A percentile compares a stretch with the other conserved stretches of the same genome.
Conservation (phyloP, 2,113 vertebrate genomes). For the Strix uralensis region DNA sequence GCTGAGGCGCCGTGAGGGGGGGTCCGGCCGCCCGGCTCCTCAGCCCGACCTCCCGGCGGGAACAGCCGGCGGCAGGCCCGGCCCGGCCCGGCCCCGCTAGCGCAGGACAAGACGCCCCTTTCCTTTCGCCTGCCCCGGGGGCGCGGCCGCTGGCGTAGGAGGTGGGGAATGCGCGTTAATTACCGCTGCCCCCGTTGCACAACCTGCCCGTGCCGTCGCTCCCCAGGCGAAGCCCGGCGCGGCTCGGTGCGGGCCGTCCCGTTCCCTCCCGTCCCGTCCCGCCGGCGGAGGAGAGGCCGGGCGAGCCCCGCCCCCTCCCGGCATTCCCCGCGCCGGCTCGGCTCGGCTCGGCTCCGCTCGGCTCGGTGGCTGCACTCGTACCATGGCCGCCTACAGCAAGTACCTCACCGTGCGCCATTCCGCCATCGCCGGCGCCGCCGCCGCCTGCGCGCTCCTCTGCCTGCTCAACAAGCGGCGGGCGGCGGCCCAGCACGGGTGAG, state of each 20-base stretch:
- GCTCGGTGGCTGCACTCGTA: not conserved
- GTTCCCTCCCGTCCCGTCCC: not conserved
- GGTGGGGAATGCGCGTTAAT: not conserved
- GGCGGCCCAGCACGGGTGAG: constrained; percentile 73
- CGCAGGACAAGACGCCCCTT: not conserved
- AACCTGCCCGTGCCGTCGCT: not conserved
- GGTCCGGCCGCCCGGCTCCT: not conserved
- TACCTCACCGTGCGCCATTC: constrained; percentile 86
- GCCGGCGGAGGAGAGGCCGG: not conserved
- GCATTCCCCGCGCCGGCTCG: constrained; percentile 51
- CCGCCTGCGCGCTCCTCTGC: constrained; percentile 79
- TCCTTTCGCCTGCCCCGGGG: not conserved
- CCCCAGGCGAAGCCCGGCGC: not conserved
- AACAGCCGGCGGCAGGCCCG: not conserved
- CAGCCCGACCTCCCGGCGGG: not conserved
- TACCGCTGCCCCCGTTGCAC: not conserved
- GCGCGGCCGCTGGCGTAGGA: not conserved
- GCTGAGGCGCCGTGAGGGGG: not conserved
- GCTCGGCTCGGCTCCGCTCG: not conserved
- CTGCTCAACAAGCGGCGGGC: constrained; percentile 76
- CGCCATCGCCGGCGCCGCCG: constrained; percentile 83
- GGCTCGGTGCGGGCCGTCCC: not conserved
- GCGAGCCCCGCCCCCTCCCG: constrained; percentile 30
- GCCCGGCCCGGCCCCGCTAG: not conserved
- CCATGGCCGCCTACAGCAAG: constrained; percentile 92